Evolutionary conservation across 1,140 invertebrate genomes (phyloP).

Genomic region (Plutomurus gul): DNA sequence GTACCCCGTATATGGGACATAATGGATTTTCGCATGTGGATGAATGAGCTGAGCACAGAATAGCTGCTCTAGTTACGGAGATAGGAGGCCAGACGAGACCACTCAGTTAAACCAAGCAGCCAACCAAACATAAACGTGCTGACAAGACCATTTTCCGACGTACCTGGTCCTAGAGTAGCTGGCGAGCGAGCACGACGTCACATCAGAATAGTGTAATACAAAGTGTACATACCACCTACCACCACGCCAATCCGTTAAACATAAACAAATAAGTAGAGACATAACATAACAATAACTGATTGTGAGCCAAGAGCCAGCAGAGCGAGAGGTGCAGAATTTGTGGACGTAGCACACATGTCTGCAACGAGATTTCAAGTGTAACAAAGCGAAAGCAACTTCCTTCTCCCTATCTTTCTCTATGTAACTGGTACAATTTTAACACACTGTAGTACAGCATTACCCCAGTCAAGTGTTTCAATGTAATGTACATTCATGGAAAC

Average conservation of each 20-base stretch:
- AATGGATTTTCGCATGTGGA: background rate
- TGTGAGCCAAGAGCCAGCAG: background rate
- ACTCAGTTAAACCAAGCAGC: conserved; percentile 23
- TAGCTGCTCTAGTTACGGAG: background rate
- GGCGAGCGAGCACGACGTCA: no score
- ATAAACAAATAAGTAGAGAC: conserved; percentile 15
- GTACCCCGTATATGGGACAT: background rate
- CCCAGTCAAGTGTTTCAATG: no score
- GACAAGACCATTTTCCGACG: conserved; percentile 9
- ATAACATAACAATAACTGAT: conserved; percentile 13
- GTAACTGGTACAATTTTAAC: background rate
- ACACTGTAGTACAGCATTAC: background rate
- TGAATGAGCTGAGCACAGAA: background rate
- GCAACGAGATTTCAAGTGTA: conserved; percentile 17
- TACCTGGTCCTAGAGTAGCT: no score
- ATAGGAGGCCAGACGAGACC: background rate
- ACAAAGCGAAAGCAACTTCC: conserved; percentile 12
- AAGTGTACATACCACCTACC: background rate
- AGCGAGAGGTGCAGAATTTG: conserved; percentile 13
- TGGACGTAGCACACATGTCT: background rate
- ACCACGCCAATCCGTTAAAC: background rate
- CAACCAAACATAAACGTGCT: conserved; percentile 25
- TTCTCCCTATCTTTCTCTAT: background rate
- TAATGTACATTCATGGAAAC: no score
- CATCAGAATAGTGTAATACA: background rate